Conservation (phyloP, 1,140 invertebrate species). For the Dreissena polymorpha region DNA sequence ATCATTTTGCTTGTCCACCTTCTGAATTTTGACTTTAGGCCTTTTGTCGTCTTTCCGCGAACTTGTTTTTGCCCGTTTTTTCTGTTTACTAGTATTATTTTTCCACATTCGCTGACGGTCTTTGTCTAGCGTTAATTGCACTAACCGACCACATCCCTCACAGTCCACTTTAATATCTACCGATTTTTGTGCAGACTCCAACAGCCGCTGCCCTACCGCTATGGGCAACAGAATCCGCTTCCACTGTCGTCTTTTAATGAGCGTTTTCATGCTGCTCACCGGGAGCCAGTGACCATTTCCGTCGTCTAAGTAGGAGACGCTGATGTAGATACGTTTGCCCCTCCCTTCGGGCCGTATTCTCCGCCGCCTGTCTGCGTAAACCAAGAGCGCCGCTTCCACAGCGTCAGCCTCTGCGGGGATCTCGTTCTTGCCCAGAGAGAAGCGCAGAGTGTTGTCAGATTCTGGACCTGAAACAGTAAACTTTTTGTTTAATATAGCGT, state of each 20-base stretch:
- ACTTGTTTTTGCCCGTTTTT: too few species aligned
- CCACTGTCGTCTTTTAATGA: constrained; percentile 45
- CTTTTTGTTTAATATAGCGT: too few species aligned
- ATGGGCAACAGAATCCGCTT: constrained; percentile 45
- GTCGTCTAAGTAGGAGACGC: constrained; percentile 9
- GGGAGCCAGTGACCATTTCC: constrained; percentile 15
- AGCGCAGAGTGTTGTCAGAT: constrained; percentile 23
- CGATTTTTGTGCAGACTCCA: constrained; percentile 18
- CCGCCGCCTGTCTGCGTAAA: constrained; percentile 30
- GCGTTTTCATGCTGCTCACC: constrained; percentile 19
- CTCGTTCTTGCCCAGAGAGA: constrained; percentile 13
- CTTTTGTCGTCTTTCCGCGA: too few species aligned
- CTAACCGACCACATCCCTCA: constrained; percentile 42
- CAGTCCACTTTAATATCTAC: constrained; percentile 42
- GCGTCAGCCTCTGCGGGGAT: constrained; percentile 9
- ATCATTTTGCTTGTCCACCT: too few species aligned
- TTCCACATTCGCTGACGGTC: neutral
- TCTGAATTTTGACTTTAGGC: too few species aligned
- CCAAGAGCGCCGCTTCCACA: constrained; percentile 13
- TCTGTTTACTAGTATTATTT: too few species aligned
- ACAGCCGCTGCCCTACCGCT: constrained; percentile 20
- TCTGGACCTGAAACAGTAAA: neutral
- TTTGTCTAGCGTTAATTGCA: constrained; percentile 34
- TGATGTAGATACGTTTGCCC: constrained; percentile 43
- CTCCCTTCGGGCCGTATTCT: constrained; percentile 28